Evolutionary conservation across 2,797 vertebrate species (phyloP), one percentile per base, ranked within the genome.

Genomic region (Catharus ustulatus): DNA sequence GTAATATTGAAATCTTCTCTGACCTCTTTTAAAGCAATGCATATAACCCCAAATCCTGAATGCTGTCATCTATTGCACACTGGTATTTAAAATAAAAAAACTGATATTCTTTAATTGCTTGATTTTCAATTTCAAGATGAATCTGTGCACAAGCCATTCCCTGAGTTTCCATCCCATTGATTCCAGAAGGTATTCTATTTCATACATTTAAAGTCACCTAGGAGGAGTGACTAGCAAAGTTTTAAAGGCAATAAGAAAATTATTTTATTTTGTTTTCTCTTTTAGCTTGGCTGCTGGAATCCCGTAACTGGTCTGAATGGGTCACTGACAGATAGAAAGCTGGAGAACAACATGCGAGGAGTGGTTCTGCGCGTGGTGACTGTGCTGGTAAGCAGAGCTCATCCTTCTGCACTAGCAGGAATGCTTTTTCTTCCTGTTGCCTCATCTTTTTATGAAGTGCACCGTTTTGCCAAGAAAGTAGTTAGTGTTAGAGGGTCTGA

Each of bases 321-420:
- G 63, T 99, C 99, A 4, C 97, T 99, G 86, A 99, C 99, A 11
- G 99, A 99, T 98, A 98, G 99, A 94, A 99, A 99, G 93, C 95
- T 99, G 97, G 99, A 99, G 96, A 99, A 99, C 89, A 99, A 99
- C 96, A 99, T 99, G 99, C 97, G 99, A 86, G 99, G 99, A 21
- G 99, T 99, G 57, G 98, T 99, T 76, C 98, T 99, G 6, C 98
- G 99, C 15, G 98, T 99, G 34, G 99, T 99, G 59, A 99, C 99
- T 43, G 98, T 99, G 71, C 97, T 99, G 99, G 99, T 99, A 98
- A 98, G 99, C 95, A 81, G 74, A 48, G 43, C 38, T 76, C 20
- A 29, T 40, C 59, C 18, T 78, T 86, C 55, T 73, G 46, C 34
- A 15, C 58, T 89, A 7, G 19, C 11, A 73, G 58, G 5, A 38